A percentile compares a stretch with the other conserved stretches of the same genome.
Conservation (phyloP, 2,888 invertebrate species). For the Chorisops tibialis region DNA sequence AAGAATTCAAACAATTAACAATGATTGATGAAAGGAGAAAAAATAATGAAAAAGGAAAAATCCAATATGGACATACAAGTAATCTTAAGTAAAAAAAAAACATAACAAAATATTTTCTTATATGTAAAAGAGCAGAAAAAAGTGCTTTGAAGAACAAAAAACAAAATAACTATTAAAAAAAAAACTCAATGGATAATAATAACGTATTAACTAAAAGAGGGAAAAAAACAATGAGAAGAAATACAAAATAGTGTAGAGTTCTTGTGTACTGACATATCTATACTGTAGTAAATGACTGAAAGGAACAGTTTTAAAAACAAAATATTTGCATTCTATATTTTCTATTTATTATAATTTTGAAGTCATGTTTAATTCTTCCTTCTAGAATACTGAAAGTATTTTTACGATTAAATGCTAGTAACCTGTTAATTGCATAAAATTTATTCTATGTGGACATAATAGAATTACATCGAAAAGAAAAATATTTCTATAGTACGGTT, state of each 20-base stretch:
- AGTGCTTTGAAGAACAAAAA: constrained; percentile 16
- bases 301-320: constrained; percentile 4
- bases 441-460: too few species aligned
- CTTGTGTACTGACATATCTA: constrained; percentile 35
- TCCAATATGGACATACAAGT: background rate
- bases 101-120: constrained; percentile 32
- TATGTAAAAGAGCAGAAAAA: constrained; percentile 29
- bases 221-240: constrained; percentile 21
- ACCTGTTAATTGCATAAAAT: too few species aligned
- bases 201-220: constrained; percentile 22
- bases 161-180: constrained; percentile 11
- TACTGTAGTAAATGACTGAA: constrained; percentile 34
- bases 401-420: too few species aligned
- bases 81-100: constrained; percentile 24
- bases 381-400: too few species aligned
- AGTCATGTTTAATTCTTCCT: too few species aligned
- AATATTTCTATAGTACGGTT: too few species aligned
- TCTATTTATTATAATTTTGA: too few species aligned
- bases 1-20: background rate
- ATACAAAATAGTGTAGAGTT: constrained; percentile 33
- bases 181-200: constrained; percentile 28
- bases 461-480: too few species aligned
- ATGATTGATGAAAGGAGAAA: constrained; percentile 21
- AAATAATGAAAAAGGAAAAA: constrained; percentile 1
- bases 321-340: background rate